These are phyloP conservation scores for Fukomys damarensis DNA, from an alignment of 2,113 vertebrate genomes.

Conservation along the genomic window DNA sequence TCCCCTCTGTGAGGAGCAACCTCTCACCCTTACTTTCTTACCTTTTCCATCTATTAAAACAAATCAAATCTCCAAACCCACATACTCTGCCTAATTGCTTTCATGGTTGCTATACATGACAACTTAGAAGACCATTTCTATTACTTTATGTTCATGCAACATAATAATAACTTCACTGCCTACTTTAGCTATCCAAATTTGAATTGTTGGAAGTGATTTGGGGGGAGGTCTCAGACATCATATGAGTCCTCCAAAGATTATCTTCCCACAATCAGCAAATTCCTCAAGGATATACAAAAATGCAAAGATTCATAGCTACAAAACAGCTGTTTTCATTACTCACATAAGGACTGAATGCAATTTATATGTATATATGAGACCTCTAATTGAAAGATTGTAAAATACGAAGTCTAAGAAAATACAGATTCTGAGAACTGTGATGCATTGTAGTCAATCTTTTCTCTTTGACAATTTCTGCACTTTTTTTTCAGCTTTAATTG, in stretches of 20 bases:
- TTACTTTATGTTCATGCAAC: background rate
- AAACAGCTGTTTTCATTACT: background rate
- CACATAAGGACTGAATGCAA: background rate
- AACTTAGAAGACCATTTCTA: background rate
- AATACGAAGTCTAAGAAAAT: background rate
- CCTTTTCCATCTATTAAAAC: background rate
- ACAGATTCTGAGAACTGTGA: background rate
- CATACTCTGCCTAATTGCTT: background rate
- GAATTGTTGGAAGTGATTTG: background rate
- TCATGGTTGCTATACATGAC: background rate
- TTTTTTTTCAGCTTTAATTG: no score
- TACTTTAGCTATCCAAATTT: background rate
- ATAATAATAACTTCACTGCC: background rate
- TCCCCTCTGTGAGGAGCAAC: background rate
- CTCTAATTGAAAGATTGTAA: background rate
- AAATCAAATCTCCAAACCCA: background rate
- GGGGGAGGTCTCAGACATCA: background rate
- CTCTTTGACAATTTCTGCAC: background rate
- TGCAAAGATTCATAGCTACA: background rate
- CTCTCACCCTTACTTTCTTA: background rate
- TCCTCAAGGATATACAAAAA: background rate
- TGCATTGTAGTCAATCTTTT: background rate
- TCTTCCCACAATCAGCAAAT: background rate
- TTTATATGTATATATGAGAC: background rate
- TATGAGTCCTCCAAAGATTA: background rate